A percentile compares a stretch with the other conserved stretches of the same genome.
Evolutionary conservation across 2,888 invertebrate species (phyloP).

Genomic region (Bibio marci): DNA sequence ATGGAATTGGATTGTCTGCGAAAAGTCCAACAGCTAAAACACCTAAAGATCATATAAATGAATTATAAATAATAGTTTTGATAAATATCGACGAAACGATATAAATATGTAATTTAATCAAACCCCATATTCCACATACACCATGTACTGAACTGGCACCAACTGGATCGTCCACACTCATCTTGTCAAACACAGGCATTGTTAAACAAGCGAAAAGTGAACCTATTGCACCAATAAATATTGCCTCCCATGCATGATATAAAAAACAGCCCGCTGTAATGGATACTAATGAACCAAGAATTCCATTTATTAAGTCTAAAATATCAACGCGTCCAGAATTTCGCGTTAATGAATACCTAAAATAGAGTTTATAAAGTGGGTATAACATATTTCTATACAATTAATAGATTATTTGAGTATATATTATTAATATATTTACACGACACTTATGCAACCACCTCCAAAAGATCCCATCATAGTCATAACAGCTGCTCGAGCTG

Average conservation of each 20-base stretch:
- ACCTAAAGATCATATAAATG: constrained; percentile 43
- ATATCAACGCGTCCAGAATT: constrained; percentile 62
- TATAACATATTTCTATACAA: too few relatives aligned
- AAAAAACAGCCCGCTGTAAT: constrained; percentile 80
- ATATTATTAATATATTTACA: constrained; percentile 25
- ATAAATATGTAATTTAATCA: constrained; percentile 1
- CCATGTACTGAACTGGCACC: constrained; percentile 84
- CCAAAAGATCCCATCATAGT: constrained; percentile 86
- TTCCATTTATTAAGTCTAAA: constrained; percentile 72
- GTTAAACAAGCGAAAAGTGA: constrained; percentile 50
- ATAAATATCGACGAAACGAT: constrained; percentile 19
- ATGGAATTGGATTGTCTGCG: constrained; percentile 66
- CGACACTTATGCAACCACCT: constrained; percentile 48
- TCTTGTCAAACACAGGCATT: constrained; percentile 58
- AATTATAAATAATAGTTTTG: neutral
- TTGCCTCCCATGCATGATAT: constrained; percentile 71
- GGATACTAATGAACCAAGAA: constrained; percentile 73
- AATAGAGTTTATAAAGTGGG: too few relatives aligned
- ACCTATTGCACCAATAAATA: constrained; percentile 67
- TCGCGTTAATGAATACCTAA: constrained; percentile 43
- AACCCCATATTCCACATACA: constrained; percentile 54
- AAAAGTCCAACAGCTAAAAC: constrained; percentile 77
- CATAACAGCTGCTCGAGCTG: constrained; percentile 74
- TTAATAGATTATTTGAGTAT: too few relatives aligned
- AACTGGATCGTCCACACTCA: constrained; percentile 70